These are phyloP conservation scores for Lomographa bimaculata DNA, from an alignment of 2,888 invertebrate species.

Conservation along the genomic window DNA sequence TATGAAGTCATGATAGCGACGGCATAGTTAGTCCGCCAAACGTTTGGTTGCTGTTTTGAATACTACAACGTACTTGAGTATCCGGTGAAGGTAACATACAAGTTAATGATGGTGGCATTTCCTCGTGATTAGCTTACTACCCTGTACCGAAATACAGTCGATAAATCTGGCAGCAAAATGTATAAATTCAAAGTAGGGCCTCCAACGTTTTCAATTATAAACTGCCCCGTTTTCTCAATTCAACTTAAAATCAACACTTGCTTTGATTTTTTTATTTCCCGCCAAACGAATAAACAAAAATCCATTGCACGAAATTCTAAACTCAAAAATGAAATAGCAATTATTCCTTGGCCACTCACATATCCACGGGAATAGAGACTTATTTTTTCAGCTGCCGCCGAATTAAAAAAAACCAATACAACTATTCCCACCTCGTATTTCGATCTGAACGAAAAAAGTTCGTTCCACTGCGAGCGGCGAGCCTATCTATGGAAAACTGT, in stretches of 20 bases:
- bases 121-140: no score
- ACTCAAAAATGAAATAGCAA: conserved; percentile 12
- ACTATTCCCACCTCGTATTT: conserved; percentile 23
- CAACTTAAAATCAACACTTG: no score
- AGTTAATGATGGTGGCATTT: no score
- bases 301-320: conserved; percentile 11
- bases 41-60: no score
- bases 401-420: conserved; percentile 23
- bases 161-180: no score
- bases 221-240: not conserved
- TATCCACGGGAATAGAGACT: conserved; percentile 2
- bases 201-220: conserved; percentile 2
- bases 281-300: conserved; percentile 4
- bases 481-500: conserved; percentile 11
- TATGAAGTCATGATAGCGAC: no score
- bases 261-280: no score
- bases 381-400: conserved; percentile 19
- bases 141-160: no score
- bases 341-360: conserved; percentile 7
- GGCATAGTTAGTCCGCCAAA: no score
- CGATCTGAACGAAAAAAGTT: conserved; percentile 23
- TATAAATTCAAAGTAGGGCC: no score
- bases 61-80: no score
- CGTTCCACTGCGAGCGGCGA: conserved; percentile 11
- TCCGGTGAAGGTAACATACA: no score